These are phyloP conservation scores for Bubalus kerabau DNA, from an alignment of 2,113 vertebrate genomes.

Conservation along the genomic window DNA sequence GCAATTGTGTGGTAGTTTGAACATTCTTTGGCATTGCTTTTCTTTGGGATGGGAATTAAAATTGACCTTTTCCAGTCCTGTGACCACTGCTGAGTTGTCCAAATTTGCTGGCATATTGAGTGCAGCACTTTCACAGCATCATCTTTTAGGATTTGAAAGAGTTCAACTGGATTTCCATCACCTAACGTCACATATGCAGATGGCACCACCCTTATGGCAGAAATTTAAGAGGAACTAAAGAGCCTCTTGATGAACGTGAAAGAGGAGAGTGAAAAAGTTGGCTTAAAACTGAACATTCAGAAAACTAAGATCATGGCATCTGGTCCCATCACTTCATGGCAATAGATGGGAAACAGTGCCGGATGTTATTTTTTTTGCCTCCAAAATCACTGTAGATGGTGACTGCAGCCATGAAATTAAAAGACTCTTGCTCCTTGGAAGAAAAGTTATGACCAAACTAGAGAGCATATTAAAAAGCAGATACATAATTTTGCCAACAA, in stretches of 20 bases:
- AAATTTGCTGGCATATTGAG: background rate
- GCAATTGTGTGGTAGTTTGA: background rate
- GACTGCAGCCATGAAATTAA: background rate
- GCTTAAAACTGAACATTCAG: background rate
- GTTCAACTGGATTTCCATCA: background rate
- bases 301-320: background rate
- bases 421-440: background rate
- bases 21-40: background rate
- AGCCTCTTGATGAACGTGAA: background rate
- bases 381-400: background rate
- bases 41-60: background rate
- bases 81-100: background rate
- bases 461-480: background rate
- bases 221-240: background rate
- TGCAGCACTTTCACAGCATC: background rate
- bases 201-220: background rate
- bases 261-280: background rate
- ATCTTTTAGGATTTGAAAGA: background rate
- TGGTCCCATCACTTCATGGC: background rate
- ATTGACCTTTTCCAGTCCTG: background rate
- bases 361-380: background rate
- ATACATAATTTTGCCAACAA: background rate
- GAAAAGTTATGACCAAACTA: background rate
- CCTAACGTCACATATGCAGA: background rate
- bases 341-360: background rate